Evolutionary conservation across 2,888 invertebrate species (phyloP).

Genomic region (Idaea biselata): DNA sequence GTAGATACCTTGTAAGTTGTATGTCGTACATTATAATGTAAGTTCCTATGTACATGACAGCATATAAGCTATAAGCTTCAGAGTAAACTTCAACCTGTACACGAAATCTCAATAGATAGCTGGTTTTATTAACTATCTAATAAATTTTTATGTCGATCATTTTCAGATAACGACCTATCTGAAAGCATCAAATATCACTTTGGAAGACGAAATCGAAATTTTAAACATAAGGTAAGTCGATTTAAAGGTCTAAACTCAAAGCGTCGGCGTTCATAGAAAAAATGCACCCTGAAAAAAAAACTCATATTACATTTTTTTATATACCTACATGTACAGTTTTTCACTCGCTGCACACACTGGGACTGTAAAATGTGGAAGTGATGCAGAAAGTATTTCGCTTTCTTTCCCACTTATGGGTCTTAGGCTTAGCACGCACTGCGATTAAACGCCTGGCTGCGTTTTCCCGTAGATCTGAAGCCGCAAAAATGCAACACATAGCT

Average conservation of each 20-base stretch:
- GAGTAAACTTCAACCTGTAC: neutral
- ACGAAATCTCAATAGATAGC: neutral
- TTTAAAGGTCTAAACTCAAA: conserved; percentile 7
- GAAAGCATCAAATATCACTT: conserved; percentile 83
- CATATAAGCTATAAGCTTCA: neutral
- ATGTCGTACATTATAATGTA: too few species aligned
- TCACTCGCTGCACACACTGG: too few species aligned
- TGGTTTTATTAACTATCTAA: neutral
- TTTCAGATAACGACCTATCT: conserved; percentile 84
- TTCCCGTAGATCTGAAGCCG: too few species aligned
- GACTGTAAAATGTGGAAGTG: too few species aligned
- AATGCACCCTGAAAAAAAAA: neutral
- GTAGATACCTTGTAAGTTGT: neutral
- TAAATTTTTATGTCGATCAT: conserved; percentile 24
- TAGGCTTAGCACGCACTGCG: too few species aligned
- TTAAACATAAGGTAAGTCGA: conserved; percentile 84
- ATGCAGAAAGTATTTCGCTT: too few species aligned
- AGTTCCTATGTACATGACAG: neutral
- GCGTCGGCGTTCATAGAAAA: neutral
- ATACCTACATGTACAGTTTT: too few species aligned
- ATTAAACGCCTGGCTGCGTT: too few species aligned
- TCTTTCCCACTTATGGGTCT: too few species aligned
- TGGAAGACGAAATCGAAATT: conserved; percentile 83
- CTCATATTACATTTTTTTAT: neutral
- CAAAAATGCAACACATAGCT: too few species aligned